Evolutionary conservation across 2,797 vertebrate species (phyloP), one percentile per base, ranked within the genome.

Genomic region (Strix occidentalis): DNA sequence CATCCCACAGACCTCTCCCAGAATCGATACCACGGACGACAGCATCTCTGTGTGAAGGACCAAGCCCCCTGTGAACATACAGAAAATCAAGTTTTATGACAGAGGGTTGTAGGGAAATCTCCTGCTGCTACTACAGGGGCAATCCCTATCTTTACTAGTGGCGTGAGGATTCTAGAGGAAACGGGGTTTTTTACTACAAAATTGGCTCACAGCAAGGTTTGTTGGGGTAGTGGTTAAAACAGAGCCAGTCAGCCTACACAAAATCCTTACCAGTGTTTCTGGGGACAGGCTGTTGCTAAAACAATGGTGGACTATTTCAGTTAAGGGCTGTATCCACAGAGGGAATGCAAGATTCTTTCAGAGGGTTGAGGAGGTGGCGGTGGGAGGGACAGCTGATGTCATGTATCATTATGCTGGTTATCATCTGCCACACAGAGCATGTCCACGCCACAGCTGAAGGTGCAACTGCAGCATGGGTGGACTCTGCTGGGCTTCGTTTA

Each of bases 31-130:
- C n/a, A 65, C 1, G 4, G 25, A 78, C 23, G 13, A 61, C 50
- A 37, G 24, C 54, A 24, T 39, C 50, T 64, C n/a, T 43, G 4
- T 13, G 16, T 50, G 71, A 57, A 66, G 54, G 41, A 86, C 54
- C n/a, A 35, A 64, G 35, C 39, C 31, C 83, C 71, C 80, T 51
- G 64, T 26, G 50, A 72, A 69, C 0, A 3, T 43, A 57, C 3
- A 51, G 65, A 66, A 95, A 87, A 74, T 46, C 53, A 84, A 28
- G 19, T 66, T 88, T 71, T 66, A 35, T 24, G 33, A 69, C n/a
- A n/a, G 45, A 64, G 31, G 25, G 10, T 64, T 87, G 29, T 68
- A 58, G 69, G 53, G 41, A 83, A 96, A 83, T 57, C n/a, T 93
- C 24, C 26, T 82, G 56, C 43, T 11, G 2, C 51, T 80, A 5